These are phyloP conservation scores for Sisyra nigra DNA, from an alignment of 2,888 invertebrate genomes.

Conservation along the genomic window DNA sequence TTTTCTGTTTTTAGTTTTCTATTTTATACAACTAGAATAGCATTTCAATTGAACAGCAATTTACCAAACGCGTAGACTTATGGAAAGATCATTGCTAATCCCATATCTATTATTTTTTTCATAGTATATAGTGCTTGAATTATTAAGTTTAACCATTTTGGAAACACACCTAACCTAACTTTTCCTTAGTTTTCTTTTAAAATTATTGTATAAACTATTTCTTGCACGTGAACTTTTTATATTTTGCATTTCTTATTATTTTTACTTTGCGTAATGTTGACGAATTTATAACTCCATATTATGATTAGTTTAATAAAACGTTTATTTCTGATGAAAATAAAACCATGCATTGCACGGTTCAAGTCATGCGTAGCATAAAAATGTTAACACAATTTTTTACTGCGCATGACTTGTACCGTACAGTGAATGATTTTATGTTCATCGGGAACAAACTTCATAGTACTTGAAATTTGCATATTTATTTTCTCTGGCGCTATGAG, in stretches of 20 bases:
- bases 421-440: too few species aligned
- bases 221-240: conserved; percentile 8
- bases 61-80: not conserved
- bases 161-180: conserved; percentile 9
- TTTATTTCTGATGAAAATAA: too few species aligned
- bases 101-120: conserved; percentile 4
- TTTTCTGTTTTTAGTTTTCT: too few species aligned
- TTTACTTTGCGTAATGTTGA: conserved; percentile 3
- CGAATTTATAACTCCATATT: too few species aligned
- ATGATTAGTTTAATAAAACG: too few species aligned
- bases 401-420: too few species aligned
- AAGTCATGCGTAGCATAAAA: too few species aligned
- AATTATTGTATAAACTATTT: not conserved
- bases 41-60: not conserved
- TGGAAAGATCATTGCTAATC: conserved; percentile 7
- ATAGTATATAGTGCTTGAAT: conserved; percentile 7
- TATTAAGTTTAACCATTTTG: conserved; percentile 5
- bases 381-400: too few species aligned
- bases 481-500: conserved; percentile 3
- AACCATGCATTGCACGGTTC: too few species aligned
- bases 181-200: conserved; percentile 4
- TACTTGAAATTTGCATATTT: too few species aligned
- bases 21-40: not conserved
- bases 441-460: too few species aligned
- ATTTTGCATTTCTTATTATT: conserved; percentile 6